Base-by-base conservation (phyloP, 2,888 invertebrate species). In the Drosophila peninsularis region DNA sequence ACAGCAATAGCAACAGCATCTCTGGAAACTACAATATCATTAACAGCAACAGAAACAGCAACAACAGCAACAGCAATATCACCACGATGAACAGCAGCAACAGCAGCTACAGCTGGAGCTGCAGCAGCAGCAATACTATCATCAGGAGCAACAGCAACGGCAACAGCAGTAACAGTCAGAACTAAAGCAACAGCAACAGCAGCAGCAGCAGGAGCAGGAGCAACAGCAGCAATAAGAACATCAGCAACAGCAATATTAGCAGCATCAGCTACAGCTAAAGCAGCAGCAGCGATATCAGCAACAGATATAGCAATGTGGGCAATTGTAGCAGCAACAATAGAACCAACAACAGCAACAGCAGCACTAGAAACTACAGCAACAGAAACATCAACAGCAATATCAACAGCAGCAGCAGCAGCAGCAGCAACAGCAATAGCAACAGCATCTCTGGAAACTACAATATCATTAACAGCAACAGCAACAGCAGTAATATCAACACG, bases 271-370 rank as follows among this genome's bases (percentile, higher is more conserved):
- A 6, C 27, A 30, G 24, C 24, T 7, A 30, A 5, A 30, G 27
- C 27, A 30, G 27, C 27, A 30, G 24, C 24, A 30, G 53, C 77
- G 67, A 64, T 57, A 72, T 30, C 74, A 57, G 19, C 62, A 57
- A 9, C 79, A 57, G n/a, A n/a, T n/a, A n/a, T n/a, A n/a, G n/a
- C n/a, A n/a, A n/a, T n/a, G n/a, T n/a, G n/a, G n/a, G n/a, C n/a
- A n/a, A n/a, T n/a, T n/a, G n/a, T n/a, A 24, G 24, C 71, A 60
- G 3, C 57, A 52, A 36, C 63, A 52, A 27, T 54, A 61, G 24
- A 57, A 61, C 7, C 21, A 44, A 9, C 44, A 44, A 5, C 24
- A 3, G 24, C 19, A 2, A 19, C 11, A 21, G 41, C 41, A 42
- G 2, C 21, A 44, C n/a, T n/a, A n/a, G n/a, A n/a, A 44, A 9